Conservation (phyloP, 2,113 vertebrate genomes). For the Heterochromis multidens region DNA sequence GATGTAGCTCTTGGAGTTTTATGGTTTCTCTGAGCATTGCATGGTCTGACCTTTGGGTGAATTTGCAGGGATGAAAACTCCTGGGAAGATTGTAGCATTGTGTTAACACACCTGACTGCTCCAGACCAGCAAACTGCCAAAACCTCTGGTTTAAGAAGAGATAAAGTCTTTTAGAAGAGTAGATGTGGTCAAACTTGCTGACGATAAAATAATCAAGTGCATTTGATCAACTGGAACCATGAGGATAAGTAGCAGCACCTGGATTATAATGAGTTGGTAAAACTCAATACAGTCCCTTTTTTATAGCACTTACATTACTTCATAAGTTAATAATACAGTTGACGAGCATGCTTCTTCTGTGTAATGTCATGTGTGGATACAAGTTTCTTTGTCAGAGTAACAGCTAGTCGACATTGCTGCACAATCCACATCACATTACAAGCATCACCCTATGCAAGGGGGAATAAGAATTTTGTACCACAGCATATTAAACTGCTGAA, state of each 20-base stretch:
- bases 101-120: background rate
- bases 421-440: background rate
- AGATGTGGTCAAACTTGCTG: background rate
- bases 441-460: background rate
- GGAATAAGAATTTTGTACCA: background rate
- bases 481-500: background rate
- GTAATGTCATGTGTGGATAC: background rate
- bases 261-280: too few species aligned
- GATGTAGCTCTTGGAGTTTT: background rate
- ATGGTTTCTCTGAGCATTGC: background rate
- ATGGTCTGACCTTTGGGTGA: background rate
- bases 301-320: background rate
- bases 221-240: too few species aligned
- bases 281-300: background rate
- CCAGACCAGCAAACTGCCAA: background rate
- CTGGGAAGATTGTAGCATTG: background rate
- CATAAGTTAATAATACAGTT: background rate
- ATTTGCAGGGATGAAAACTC: background rate
- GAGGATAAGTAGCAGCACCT: too few species aligned
- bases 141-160: background rate
- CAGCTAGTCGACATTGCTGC: background rate
- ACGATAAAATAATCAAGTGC: background rate
- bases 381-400: background rate
- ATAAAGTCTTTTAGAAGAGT: background rate
- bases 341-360: background rate